Evolutionary conservation across 2,888 invertebrate genomes (phyloP), one percentile per base, ranked within the genome.

Genomic region (Callyntrura sp.): DNA sequence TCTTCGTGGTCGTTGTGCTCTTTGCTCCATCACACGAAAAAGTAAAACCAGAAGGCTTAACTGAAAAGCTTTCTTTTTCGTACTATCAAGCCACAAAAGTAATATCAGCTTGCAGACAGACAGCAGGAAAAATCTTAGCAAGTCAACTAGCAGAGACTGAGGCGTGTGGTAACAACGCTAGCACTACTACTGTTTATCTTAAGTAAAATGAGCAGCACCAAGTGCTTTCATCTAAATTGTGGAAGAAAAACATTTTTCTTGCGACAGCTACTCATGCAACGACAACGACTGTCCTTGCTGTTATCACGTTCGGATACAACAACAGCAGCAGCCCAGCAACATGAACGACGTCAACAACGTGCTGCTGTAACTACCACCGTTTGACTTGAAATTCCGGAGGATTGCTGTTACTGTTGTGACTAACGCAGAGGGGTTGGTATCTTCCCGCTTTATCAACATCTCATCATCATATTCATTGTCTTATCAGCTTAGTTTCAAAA

Each of bases 181-280:
- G n/a, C n/a, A n/a, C n/a, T n/a, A n/a, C n/a, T n/a, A n/a, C 81
- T 87, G 87, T 87, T 87, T 78, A 87, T 81, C 70, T 87, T 81
- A 81, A 57, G 73, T 82, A 88, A 88, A 88, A 88, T 88, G 88
- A 88, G 81, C 57, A 87, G 87, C 78, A n/a, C n/a, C n/a, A 87
- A 81, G 82, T 73, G 82, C 82, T 88, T 82, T 82, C 88, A 87
- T 82, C 48, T 68, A 55, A 23, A 43, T 70, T 43, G 25, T 62
- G 70, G 68, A 55, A 82, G 88, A 57, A 88, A 83, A 83, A 83
- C 43, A 83, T 83, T 68, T 25, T 83, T 28, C 14, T 51, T 45
- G n/a, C 51, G 20, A 68, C 48, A 43, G 68, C 68, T 65, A 65
- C 65, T 70, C 68, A 70, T 70, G 68, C n/a, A 43, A 35, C 68